phyloP scores from a whole-genome alignment of 2,113 vertebrate genomes.

The Coptodon rendalli region DNA sequence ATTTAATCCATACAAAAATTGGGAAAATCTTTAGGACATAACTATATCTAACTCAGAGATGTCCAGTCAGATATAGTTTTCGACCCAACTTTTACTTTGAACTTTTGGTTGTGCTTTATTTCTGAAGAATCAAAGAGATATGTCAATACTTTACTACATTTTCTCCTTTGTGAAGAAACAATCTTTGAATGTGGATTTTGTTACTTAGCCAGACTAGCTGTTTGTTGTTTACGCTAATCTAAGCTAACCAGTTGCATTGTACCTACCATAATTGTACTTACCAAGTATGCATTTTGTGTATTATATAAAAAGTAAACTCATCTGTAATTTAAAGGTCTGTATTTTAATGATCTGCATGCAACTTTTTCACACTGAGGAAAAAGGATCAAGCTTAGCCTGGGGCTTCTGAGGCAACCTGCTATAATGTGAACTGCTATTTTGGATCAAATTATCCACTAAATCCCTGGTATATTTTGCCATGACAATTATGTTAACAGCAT shows the following conservation, averaged over 20 bases:
- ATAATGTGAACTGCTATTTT: neutral
- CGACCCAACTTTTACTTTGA: neutral
- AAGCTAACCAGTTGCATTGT: neutral
- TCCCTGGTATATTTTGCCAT: neutral
- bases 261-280: neutral
- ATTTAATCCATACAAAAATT: neutral
- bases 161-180: neutral
- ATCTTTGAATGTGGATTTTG: neutral
- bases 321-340: neutral
- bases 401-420: neutral
- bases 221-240: neutral
- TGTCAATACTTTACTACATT: too few species aligned
- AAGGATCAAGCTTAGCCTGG: neutral
- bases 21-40: neutral
- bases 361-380: neutral
- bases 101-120: neutral
- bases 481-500: slow-evolving; percentile 4
- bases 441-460: neutral
- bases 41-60: neutral
- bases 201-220: neutral
- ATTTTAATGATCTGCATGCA: neutral
- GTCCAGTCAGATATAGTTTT: neutral
- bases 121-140: neutral
- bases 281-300: neutral
- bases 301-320: neutral